These are phyloP conservation scores for Diadophis punctatus DNA, from an alignment of 2,113 vertebrate genomes.

Conservation along the genomic window DNA sequence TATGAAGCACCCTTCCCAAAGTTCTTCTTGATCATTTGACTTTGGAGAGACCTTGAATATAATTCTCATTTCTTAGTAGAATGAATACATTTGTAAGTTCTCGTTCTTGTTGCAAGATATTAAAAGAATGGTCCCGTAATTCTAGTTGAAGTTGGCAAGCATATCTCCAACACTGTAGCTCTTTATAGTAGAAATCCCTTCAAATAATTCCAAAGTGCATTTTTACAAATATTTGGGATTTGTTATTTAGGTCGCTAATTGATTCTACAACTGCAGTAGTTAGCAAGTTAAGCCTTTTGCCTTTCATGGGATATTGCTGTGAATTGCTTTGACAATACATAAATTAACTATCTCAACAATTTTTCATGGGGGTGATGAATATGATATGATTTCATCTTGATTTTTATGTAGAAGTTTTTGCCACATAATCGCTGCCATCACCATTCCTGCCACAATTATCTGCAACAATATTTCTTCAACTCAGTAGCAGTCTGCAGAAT, in stretches of 20 bases:
- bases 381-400: background rate
- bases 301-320: background rate
- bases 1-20: background rate
- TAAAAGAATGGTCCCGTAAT: background rate
- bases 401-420: background rate
- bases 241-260: background rate
- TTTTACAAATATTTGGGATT: background rate
- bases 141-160: background rate
- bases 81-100: background rate
- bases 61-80: background rate
- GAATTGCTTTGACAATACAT: background rate
- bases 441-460: background rate
- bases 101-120: background rate
- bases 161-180: background rate
- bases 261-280: background rate
- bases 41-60: background rate
- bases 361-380: background rate
- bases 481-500: conserved; percentile 20
- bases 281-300: background rate
- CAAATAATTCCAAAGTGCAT: background rate
- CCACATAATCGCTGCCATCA: background rate
- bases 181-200: background rate
- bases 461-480: conserved; percentile 9
- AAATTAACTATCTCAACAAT: background rate
- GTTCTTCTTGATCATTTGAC: background rate